phyloP scores from a whole-genome alignment of 2,113 vertebrate genomes.

The Brachypodius melanocephalos region DNA sequence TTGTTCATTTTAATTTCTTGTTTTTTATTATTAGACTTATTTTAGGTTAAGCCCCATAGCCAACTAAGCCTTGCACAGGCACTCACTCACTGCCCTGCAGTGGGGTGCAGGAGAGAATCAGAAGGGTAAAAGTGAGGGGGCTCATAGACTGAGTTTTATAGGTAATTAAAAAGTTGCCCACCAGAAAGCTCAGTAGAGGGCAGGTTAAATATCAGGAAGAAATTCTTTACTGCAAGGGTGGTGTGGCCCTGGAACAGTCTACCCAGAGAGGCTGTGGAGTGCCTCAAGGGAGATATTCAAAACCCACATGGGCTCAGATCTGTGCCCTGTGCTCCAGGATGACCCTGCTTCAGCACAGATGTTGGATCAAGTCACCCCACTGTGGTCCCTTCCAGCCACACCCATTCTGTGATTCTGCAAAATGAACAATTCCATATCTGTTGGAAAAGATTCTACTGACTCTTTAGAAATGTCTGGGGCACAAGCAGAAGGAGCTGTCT shows the following conservation, averaged over 20 bases:
- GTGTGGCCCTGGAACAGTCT: background rate
- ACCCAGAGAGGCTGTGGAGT: no score
- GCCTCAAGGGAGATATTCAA: background rate
- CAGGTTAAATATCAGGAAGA: background rate
- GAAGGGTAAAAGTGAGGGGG: background rate
- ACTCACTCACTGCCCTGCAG: fast-evolving
- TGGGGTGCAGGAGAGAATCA: background rate
- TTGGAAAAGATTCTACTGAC: background rate
- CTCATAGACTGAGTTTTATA: background rate
- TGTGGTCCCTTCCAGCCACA: background rate
- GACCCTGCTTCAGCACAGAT: background rate
- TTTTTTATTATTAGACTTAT: background rate
- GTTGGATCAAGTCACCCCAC: background rate
- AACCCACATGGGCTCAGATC: fast-evolving
- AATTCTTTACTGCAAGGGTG: background rate
- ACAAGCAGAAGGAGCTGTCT: background rate
- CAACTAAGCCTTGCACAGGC: background rate
- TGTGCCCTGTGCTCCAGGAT: background rate
- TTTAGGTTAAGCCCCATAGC: background rate
- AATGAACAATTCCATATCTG: background rate
- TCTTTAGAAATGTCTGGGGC: background rate
- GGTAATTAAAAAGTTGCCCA: fast-evolving
- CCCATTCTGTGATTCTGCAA: background rate
- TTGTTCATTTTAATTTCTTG: background rate
- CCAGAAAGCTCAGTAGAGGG: background rate